Percentiles rank a stretch among this genome's conserved stretches.
Evolutionary conservation across 2,797 vertebrate species (phyloP).

Genomic region (Sebastes vulpes): DNA sequence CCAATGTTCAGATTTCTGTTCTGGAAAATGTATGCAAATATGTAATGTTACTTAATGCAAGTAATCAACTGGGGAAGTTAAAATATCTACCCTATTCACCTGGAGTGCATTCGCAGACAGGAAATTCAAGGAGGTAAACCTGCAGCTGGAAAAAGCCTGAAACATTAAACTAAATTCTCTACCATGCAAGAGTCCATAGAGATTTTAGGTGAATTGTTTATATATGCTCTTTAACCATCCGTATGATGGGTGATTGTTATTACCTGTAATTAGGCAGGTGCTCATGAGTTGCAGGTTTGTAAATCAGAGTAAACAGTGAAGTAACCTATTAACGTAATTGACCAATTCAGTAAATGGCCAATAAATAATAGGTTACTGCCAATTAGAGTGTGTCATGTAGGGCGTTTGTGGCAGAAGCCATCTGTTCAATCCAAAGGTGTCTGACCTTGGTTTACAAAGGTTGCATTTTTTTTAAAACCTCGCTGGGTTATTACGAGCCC

Average conservation of each 20-base stretch:
- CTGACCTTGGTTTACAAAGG: conserved; percentile 68
- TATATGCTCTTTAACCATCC: conserved; percentile 26
- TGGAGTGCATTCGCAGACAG: not conserved
- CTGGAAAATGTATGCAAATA: not conserved
- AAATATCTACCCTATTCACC: too few species aligned
- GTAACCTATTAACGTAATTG: conserved; percentile 75
- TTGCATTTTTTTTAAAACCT: not conserved
- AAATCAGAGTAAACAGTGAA: conserved; percentile 67
- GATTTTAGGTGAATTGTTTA: not conserved
- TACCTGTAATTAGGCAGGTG: conserved; percentile 58
- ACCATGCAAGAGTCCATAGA: not conserved
- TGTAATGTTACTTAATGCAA: not conserved
- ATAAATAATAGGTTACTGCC: conserved; percentile 77
- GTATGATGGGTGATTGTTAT: conserved; percentile 55
- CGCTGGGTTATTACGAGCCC: not conserved
- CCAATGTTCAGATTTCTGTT: not conserved
- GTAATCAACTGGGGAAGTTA: not conserved
- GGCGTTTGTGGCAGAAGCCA: conserved; percentile 60
- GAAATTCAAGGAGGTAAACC: not conserved
- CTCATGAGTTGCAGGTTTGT: conserved; percentile 57
- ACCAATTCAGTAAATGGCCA: conserved; percentile 76
- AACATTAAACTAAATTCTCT: not conserved
- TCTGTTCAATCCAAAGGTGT: conserved; percentile 71
- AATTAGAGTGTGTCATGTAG: conserved; percentile 69
- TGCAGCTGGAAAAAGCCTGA: not conserved